Evolutionary conservation across 2,113 vertebrate species (phyloP).

Genomic region (Eulemur macaco): DNA sequence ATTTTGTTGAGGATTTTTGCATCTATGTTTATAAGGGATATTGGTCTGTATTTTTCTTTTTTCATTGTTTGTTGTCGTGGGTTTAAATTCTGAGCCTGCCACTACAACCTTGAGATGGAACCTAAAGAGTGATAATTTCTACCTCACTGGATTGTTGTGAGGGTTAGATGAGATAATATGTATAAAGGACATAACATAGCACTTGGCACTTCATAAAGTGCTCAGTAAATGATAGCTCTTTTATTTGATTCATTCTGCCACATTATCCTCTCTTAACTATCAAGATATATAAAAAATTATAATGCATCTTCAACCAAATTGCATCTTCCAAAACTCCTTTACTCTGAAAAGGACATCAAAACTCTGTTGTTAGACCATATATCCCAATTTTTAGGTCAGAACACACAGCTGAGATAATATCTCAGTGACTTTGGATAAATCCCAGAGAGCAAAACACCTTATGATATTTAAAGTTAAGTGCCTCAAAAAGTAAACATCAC

Average conservation of each 20-base stretch:
- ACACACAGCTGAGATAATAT: neutral
- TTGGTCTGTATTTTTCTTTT: too few relatives aligned
- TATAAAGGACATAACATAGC: neutral
- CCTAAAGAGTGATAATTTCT: neutral
- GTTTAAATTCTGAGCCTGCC: conserved; percentile 9
- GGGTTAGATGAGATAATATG: neutral
- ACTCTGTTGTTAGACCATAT: neutral
- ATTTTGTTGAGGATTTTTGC: too few relatives aligned
- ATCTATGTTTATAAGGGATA: too few relatives aligned
- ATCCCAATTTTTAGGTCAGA: neutral
- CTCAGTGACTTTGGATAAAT: neutral
- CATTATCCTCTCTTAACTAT: neutral
- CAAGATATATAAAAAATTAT: neutral
- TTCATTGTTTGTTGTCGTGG: too few relatives aligned
- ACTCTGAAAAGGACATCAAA: neutral
- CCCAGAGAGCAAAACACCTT: neutral
- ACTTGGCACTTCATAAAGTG: neutral
- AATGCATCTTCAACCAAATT: neutral
- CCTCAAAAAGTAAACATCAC: neutral
- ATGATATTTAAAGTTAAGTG: neutral
- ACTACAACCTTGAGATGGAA: neutral
- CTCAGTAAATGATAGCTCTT: neutral
- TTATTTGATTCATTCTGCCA: neutral
- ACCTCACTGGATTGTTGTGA: neutral
- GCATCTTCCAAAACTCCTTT: neutral